phyloP scores from a whole-genome alignment of 2,113 vertebrate genomes.

The Marmota flaviventris region DNA sequence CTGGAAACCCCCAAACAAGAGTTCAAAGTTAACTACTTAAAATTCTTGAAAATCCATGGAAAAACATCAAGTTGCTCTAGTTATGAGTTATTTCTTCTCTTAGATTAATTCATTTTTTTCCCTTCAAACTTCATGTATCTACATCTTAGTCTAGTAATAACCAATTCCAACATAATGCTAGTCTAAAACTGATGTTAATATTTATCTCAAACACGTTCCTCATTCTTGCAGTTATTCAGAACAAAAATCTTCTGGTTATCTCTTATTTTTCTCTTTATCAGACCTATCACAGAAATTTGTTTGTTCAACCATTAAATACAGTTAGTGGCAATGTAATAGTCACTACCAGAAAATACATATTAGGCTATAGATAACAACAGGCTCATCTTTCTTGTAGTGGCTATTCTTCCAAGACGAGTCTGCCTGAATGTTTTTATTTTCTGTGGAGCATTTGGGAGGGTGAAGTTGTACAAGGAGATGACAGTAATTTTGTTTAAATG shows the following conservation, averaged over 20 bases:
- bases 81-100: neutral
- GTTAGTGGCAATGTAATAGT: neutral
- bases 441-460: neutral
- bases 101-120: neutral
- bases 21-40: neutral
- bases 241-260: neutral
- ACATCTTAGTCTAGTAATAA: neutral
- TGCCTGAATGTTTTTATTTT: neutral
- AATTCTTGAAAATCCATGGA: neutral
- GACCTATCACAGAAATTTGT: neutral
- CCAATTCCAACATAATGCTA: neutral
- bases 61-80: neutral
- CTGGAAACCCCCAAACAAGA: neutral
- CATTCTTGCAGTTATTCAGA: neutral
- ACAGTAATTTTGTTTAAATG: too few relatives aligned
- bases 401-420: neutral
- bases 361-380: neutral
- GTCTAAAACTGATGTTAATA: neutral
- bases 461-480: too few relatives aligned
- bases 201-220: neutral
- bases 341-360: neutral
- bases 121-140: neutral
- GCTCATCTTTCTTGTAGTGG: neutral
- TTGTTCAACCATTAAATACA: neutral
- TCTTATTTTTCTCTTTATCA: neutral